Base-by-base conservation (phyloP, 1,140 invertebrate genomes). In the Drosophila ficusphila region DNA sequence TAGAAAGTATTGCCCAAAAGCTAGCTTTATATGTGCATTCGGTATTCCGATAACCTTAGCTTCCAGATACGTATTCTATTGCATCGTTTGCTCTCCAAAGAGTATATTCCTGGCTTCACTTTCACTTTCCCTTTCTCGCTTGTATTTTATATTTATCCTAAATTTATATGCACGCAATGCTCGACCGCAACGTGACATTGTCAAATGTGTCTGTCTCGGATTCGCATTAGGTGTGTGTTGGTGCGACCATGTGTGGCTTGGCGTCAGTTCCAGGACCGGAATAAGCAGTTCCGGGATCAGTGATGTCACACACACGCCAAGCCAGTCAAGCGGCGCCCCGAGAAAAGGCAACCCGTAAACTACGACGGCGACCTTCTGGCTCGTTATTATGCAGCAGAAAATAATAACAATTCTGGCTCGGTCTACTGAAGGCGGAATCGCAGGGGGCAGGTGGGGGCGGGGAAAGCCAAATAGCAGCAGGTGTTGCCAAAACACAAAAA, bases 171-270 rank as follows among this genome's bases (percentile, higher is more conserved):
- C 71, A 56, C 33, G 44, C 58, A 62, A 42, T 64, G 75, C 79
- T 48, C 47, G 60, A 71, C 73, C 82, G 52, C 82, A 73, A 81
- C 81, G 82, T 86, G 82, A 88, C 81, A 86, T 64, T 88, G 76
- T 81, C 73, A 81, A 74, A 77, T 83, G 57, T 79, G 57, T 51
- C 61, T 52, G 36, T 16, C 29, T 21, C 29, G 39, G 12, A 61
- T 34, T 39, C 56, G 39, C 14, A 9, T 16, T 16, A 34, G 25
- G 16, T 29, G 27, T 14, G 11, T n/a, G 18, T 7, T 19, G 12
- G 21, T 38, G 25, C 23, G 29, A 6, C 7, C 25, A 36, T 54
- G 33, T 44, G 38, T 23, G 47, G 47, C 8, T 27, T 7, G 48
- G 65, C 44, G 69, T 51, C 29, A 31, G 51, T 31, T 31, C 4